Conservation (phyloP, 2,888 invertebrate genomes). For the Lymantria monacha region DNA sequence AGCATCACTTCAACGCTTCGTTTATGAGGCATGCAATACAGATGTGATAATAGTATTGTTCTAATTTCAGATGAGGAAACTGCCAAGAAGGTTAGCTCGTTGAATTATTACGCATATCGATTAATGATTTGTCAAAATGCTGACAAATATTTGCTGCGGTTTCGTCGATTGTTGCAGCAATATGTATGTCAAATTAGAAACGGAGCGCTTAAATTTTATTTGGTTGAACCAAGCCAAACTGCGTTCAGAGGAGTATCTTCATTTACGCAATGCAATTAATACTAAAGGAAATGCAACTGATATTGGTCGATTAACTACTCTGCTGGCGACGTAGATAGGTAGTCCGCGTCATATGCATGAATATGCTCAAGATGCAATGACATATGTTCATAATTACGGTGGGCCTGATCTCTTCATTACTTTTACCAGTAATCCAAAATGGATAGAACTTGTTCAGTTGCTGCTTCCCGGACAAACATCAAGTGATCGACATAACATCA, state of each 20-base stretch:
- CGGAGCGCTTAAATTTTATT: conserved; percentile 11
- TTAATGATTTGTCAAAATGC: conserved; percentile 25
- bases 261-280: conserved; percentile 12
- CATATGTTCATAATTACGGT: conserved; percentile 34
- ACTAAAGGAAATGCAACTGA: conserved; percentile 23
- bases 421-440: conserved; percentile 33
- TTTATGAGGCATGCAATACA: no score
- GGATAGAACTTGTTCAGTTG: conserved; percentile 26
- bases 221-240: conserved; percentile 38
- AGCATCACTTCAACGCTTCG: no score
- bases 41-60: not conserved
- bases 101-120: conserved; percentile 26
- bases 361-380: conserved; percentile 11
- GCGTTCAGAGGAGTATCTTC: conserved; percentile 28
- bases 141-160: conserved; percentile 23
- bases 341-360: conserved; percentile 26
- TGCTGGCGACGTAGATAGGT: conserved; percentile 20
- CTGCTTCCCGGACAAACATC: no score
- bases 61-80: conserved; percentile 13
- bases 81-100: conserved; percentile 23
- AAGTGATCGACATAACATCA: no score
- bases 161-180: conserved; percentile 18
- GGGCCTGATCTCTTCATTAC: no score
- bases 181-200: conserved; percentile 47
- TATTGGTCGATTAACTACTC: conserved; percentile 25